Base-by-base conservation (phyloP, 2,113 vertebrate genomes). In the Protobothrops flavoviridis region DNA sequence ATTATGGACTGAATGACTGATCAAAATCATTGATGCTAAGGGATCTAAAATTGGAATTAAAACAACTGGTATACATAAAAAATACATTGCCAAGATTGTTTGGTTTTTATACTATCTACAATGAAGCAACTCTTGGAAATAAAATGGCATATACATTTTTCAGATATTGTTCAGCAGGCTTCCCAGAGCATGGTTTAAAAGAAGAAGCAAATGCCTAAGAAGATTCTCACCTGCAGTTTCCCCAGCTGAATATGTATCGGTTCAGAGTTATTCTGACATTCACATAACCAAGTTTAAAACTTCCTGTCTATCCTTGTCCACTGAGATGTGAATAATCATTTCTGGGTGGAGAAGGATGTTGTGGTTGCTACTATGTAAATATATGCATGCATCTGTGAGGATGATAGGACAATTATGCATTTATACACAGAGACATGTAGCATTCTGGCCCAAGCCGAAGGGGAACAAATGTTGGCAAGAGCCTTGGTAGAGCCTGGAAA, bases 31-130 rank as follows among this genome's bases (percentile, higher is more conserved):
- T 1, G 0, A 64, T 29, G 26, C 3, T 64, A 95, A 95, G 23
- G 94, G 90, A 96, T 88, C 3, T 13, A 94, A 0, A n/a, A 24
- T 11, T 95, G 69, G 96, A 90, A 86, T 88, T 94, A 94, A 95
- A 93, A 3, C 87, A 88, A 93, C 39, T 96, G 92, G 95, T 95
- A 94, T 94, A 91, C 13, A 52, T 88, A 93, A 96, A 95, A 95
- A 95, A 94, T 20, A 89, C 0, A 0, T 95, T 96, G 93, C 87
- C 52, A 89, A 90, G 90, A 94, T 95, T 0, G 61, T 94, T 96
- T 95, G 94, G 93, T 96, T 96, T 17, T 96, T 87, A 93, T 91
- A 26, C 10, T 94, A 15, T 92, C 59, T 94, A 39, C 13, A 94
- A 81, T 94, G 39, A 29, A 95, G 94, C 9, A 95, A 59, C 53